A percentile compares a stretch with the other conserved stretches of the same genome.
These are phyloP conservation scores for Neuroscelio doddi DNA, from an alignment of 2,888 invertebrate genomes.

Conservation along the genomic window DNA sequence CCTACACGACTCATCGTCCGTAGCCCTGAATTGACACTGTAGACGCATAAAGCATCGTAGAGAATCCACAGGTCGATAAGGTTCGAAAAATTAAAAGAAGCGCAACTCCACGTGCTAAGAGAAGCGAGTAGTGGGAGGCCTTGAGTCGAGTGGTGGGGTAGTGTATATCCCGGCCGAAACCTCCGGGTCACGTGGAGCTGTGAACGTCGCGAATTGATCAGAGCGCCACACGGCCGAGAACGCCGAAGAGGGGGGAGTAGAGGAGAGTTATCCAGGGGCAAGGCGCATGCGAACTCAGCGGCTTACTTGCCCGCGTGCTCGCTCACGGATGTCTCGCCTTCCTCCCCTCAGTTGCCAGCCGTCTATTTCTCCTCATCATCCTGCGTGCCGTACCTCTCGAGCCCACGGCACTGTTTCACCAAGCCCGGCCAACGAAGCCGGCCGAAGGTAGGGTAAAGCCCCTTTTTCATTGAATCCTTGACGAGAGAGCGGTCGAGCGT, in stretches of 20 bases:
- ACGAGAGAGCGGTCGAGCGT: slow-evolving; percentile 46
- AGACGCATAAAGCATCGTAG: slow-evolving; percentile 25
- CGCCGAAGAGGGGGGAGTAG: slow-evolving; percentile 16
- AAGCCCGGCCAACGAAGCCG: slow-evolving; percentile 35
- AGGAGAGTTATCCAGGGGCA: slow-evolving; percentile 55
- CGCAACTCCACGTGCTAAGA: slow-evolving; percentile 61
- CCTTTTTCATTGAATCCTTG: slow-evolving; percentile 48
- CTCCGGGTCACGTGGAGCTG: slow-evolving; percentile 54
- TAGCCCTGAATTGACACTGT: no score
- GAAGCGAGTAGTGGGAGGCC: slow-evolving; percentile 17
- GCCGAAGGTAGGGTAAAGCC: slow-evolving; percentile 33
- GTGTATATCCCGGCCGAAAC: slow-evolving; percentile 37
- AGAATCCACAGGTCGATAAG: slow-evolving; percentile 69
- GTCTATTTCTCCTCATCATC: slow-evolving; percentile 11
- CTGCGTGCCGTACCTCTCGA: slow-evolving; percentile 21
- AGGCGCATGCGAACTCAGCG: slow-evolving; percentile 61
- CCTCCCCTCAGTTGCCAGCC: background rate
- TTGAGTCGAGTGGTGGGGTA: slow-evolving; percentile 10
- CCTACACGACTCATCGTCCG: no score
- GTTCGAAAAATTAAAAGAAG: slow-evolving; percentile 65
- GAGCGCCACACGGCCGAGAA: slow-evolving; percentile 69
- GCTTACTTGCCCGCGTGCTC: slow-evolving; percentile 59
- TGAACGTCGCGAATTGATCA: slow-evolving; percentile 69
- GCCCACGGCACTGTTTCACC: slow-evolving; percentile 38
- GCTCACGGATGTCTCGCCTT: slow-evolving; percentile 45